These are phyloP conservation scores for Atta texana DNA, from an alignment of 1,140 invertebrate species.

Conservation along the genomic window DNA sequence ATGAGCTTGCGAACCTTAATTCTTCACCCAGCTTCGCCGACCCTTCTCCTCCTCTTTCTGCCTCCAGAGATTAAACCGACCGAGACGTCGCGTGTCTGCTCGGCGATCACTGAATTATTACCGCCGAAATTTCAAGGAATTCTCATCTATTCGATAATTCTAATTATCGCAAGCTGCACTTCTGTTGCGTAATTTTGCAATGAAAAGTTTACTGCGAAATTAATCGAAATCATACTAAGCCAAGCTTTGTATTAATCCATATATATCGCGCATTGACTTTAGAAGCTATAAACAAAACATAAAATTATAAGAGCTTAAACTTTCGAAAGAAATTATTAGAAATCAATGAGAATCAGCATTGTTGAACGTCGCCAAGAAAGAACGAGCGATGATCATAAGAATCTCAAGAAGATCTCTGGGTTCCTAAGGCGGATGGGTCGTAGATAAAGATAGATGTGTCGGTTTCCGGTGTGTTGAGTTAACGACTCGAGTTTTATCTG, in stretches of 20 bases:
- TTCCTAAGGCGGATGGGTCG: slow-evolving; percentile 67
- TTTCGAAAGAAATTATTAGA: background rate
- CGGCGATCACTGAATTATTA: slow-evolving; percentile 47
- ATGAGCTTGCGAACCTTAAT: slow-evolving; percentile 76
- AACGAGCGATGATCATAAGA: slow-evolving; percentile 45
- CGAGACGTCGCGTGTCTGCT: slow-evolving; percentile 41
- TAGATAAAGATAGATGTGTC: slow-evolving; percentile 84
- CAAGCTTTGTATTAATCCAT: background rate
- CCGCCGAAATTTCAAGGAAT: slow-evolving; percentile 17
- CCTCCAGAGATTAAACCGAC: slow-evolving; percentile 55
- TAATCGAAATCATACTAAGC: background rate
- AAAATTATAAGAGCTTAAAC: background rate
- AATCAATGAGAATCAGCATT: slow-evolving; percentile 1
- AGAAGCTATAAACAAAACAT: background rate
- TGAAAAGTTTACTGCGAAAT: background rate
- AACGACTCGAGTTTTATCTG: slow-evolving; percentile 83
- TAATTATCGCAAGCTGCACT: background rate
- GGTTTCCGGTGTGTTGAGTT: slow-evolving; percentile 85
- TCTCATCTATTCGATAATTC: background rate
- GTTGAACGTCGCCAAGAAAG: background rate
- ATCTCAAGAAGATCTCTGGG: slow-evolving; percentile 71
- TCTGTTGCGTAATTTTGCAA: background rate
- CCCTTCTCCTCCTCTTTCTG: slow-evolving; percentile 21
- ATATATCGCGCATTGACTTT: background rate
- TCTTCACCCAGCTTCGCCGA: slow-evolving; percentile 59